Conservation (phyloP, 2,113 vertebrate genomes). For the Scortum barcoo region DNA sequence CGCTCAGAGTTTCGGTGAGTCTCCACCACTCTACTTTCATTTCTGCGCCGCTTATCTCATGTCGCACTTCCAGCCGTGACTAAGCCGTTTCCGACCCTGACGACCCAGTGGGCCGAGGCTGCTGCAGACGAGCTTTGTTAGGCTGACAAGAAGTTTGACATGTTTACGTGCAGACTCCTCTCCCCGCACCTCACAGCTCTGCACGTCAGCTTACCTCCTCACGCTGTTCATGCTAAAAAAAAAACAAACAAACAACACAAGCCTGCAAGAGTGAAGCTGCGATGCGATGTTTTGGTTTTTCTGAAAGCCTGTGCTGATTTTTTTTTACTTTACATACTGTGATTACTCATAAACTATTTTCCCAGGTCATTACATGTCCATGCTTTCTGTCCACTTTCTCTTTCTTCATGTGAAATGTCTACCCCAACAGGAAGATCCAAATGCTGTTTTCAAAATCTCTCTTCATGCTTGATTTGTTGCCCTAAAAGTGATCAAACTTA, state of each 20-base stretch:
- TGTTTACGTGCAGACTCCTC: no score
- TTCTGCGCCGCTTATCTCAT: neutral
- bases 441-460: neutral
- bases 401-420: neutral
- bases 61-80: neutral
- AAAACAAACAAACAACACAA: no score
- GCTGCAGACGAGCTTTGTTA: no score
- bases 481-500: neutral
- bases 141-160: no score
- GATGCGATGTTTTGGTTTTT: slow-evolving; percentile 13
- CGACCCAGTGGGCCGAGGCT: no score
- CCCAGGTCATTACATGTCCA: neutral
- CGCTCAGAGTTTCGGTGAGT: slow-evolving; percentile 67
- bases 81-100: neutral
- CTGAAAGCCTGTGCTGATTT: neutral
- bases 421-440: neutral
- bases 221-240: neutral
- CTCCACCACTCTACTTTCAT: neutral
- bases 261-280: neutral
- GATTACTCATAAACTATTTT: neutral
- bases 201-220: no score
- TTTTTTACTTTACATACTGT: neutral
- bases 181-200: no score
- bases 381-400: neutral
- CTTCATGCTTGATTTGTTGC: neutral